phyloP scores from a whole-genome alignment of 1,140 invertebrate species.

The Palaemon carinicauda region DNA sequence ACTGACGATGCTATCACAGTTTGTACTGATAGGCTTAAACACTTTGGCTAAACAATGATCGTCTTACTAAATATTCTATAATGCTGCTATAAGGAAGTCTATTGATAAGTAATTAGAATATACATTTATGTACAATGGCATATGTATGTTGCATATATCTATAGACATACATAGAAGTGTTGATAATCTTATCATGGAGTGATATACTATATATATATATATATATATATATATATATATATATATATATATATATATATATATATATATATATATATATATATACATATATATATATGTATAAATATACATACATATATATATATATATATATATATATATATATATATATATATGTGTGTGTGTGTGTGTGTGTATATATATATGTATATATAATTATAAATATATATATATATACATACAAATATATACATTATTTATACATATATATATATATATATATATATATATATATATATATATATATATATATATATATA shows the following conservation, averaged over 20 bases:
- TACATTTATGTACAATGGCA: neutral
- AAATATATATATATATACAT: neutral
- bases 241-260: neutral
- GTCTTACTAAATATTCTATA: neutral
- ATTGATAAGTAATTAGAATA: neutral
- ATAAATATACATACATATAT: neutral
- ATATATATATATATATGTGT: neutral
- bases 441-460: neutral
- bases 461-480: neutral
- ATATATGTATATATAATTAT: neutral
- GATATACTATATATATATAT: neutral
- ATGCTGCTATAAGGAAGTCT: neutral
- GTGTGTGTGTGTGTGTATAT: neutral
- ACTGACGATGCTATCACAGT: neutral
- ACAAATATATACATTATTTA: neutral
- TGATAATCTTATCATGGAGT: no score
- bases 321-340: neutral
- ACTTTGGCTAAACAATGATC: neutral
- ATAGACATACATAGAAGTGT: neutral
- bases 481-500: neutral
- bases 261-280: neutral
- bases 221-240: neutral
- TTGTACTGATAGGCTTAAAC: neutral
- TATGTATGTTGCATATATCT: neutral
- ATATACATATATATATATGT: neutral